Evolutionary conservation across 2,113 vertebrate species (phyloP), one percentile per base, ranked within the genome.

Genomic region (Callithrix jacchus): DNA sequence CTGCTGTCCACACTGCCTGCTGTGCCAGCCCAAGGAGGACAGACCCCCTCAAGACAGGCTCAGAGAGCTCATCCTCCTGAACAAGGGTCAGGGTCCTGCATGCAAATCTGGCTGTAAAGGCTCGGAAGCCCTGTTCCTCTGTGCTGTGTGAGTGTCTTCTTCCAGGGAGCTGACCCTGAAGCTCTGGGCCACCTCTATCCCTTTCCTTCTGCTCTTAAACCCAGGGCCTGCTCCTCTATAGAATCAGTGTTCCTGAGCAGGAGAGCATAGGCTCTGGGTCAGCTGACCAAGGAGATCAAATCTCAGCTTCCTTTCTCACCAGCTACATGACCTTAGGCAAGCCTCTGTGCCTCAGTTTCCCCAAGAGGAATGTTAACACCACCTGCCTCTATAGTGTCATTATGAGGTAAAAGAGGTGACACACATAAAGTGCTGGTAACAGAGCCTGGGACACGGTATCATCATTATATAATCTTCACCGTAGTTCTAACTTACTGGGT

Each of bases 1-100:
- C 20, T 23, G 6, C 91, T 2, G 42, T n/a, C 47, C 42, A 66
- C 45, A 32, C 8, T 0, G 68, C 12, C n/a, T 2, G 13, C 45
- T 54, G 9, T 0, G 0, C 3, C 0, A 45, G n/a, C n/a, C 70
- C n/a, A 9, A 0, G 0, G 23, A 45, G 37, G 18, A 27, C 35
- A 61, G 54, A 25, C 58, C 42, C 88, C 37, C 27, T 13, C 10
- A 1, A 25, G 21, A 18, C 0, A 14, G 70, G 86, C n/a, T 21
- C n/a, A 16, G n/a, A 42, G 13, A 71, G 66, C 49, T 30, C 32
- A 3, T 58, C 27, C 47, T 85, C 66, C 16, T 0, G 11, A 71
- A 77, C 8, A 0, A 45, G n/a, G 61, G 12, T 3, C 52, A 14
- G 5, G 35, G 61, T 80, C 61, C 45, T 4, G 0, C 1, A 0